phyloP scores from a whole-genome alignment of 2,113 vertebrate species.

The Semnornis frantzii region DNA sequence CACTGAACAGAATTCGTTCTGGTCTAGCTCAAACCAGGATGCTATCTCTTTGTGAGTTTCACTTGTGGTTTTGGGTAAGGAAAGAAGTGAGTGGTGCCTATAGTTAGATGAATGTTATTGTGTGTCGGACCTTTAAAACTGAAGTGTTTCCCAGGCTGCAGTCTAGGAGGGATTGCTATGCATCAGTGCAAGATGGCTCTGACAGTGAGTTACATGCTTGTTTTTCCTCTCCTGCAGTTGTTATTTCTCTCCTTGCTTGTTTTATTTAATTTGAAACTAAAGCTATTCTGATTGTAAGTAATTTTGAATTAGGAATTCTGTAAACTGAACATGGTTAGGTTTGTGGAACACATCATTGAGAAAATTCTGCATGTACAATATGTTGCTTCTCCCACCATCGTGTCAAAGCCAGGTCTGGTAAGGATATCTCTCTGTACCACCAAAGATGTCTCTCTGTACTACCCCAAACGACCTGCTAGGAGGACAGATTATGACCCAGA shows the following conservation, averaged over 20 bases:
- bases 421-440: neutral
- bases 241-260: slow-evolving; percentile 5
- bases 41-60: neutral
- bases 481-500: neutral
- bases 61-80: neutral
- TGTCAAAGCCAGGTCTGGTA: neutral
- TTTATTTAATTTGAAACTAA: slow-evolving; percentile 35
- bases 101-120: neutral
- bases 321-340: neutral
- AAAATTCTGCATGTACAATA: neutral
- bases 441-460: neutral
- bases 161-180: neutral
- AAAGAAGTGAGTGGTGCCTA: neutral
- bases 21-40: too few relatives aligned
- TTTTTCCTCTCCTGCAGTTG: neutral
- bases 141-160: neutral
- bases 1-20: too few relatives aligned
- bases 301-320: neutral
- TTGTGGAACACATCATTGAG: neutral
- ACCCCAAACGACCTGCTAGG: neutral
- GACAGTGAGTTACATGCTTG: neutral
- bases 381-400: neutral
- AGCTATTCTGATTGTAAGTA: neutral
- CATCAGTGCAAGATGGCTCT: neutral
- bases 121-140: neutral